These are phyloP conservation scores for Campoplex capitator DNA, from an alignment of 2,888 invertebrate species.

Conservation along the genomic window DNA sequence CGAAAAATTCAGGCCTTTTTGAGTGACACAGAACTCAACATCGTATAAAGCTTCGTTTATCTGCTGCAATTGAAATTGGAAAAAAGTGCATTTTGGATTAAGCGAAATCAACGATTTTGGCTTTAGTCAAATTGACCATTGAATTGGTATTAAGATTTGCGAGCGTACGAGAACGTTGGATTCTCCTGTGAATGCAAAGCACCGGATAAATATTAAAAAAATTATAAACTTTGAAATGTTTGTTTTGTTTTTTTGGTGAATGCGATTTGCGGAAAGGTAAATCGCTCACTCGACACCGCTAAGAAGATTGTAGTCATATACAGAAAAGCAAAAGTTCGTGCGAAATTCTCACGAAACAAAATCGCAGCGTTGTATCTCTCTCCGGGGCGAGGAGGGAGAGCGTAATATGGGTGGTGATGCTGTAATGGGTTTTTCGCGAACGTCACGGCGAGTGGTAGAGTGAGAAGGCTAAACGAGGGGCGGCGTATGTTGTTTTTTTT, in stretches of 20 bases:
- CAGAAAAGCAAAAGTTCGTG: constrained; percentile 6
- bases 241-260: neutral
- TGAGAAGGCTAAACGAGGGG: constrained; percentile 38
- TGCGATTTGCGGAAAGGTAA: neutral
- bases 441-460: constrained; percentile 52
- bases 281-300: constrained; percentile 9
- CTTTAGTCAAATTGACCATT: neutral
- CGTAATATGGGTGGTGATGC: constrained; percentile 32
- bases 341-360: constrained; percentile 68
- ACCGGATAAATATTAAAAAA: neutral
- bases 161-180: neutral
- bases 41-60: too few relatives aligned
- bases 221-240: neutral
- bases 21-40: too few relatives aligned
- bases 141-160: neutral
- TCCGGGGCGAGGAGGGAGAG: neutral
- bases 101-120: neutral
- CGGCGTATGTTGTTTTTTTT: neutral
- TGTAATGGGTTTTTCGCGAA: constrained; percentile 57
- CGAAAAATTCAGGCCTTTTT: neutral
- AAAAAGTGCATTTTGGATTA: neutral
- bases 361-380: constrained; percentile 41
- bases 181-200: neutral
- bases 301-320: constrained; percentile 11
- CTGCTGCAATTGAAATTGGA: neutral